A percentile compares a stretch with the other conserved stretches of the same genome.
Conservation (phyloP, 2,113 vertebrate species). For the Collichthys lucidus region DNA sequence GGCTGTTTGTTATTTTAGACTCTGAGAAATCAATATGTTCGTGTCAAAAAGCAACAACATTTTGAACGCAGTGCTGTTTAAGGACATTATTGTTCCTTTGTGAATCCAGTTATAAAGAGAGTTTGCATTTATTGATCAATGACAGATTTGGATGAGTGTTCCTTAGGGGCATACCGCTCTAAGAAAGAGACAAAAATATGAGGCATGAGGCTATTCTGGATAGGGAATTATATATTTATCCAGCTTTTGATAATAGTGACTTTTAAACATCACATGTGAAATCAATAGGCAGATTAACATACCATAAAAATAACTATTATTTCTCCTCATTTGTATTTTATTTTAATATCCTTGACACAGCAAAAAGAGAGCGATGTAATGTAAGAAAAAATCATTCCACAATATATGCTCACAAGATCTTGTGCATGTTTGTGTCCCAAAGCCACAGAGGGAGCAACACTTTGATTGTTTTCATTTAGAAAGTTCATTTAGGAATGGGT, state of each 20-base stretch:
- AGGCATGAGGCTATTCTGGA: neutral
- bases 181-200: neutral
- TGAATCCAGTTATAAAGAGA: conserved; percentile 3
- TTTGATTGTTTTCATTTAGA: conserved; percentile 1
- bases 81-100: conserved; percentile 17
- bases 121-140: conserved; percentile 49
- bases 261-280: neutral
- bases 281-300: neutral
- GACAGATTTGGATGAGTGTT: conserved; percentile 38
- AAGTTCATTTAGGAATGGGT: conserved; percentile 38
- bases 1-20: conserved; percentile 61
- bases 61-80: conserved; percentile 36
- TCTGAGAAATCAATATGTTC: conserved; percentile 40
- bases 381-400: neutral
- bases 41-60: conserved; percentile 35
- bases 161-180: conserved; percentile 5
- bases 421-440: neutral
- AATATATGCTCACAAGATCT: neutral
- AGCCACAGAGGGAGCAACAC: neutral
- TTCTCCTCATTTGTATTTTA: neutral
- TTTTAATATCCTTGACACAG: neutral
- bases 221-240: neutral
- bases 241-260: conserved; percentile 3
- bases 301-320: neutral
- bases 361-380: neutral